A percentile compares a stretch with the other conserved stretches of the same genome.
Conservation (phyloP, 2,888 invertebrate genomes). For the Calliphora vomitoria region DNA sequence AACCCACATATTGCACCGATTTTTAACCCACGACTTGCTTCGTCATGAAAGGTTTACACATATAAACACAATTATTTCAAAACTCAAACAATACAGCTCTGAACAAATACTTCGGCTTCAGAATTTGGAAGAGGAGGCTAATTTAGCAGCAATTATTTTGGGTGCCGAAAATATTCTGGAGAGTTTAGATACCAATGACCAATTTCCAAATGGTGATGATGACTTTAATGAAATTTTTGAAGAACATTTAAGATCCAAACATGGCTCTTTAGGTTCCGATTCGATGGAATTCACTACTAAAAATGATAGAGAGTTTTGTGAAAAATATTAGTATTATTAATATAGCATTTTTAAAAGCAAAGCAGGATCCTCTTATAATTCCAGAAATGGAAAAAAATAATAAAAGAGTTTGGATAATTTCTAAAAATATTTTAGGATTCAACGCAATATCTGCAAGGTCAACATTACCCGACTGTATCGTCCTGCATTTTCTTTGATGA, state of each 20-base stretch:
- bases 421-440: no score
- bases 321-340: no score
- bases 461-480: no score
- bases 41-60: not conserved
- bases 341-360: no score
- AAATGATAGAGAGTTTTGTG: not conserved
- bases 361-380: no score
- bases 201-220: no score
- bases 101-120: not conserved
- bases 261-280: not conserved
- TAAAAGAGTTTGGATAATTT: no score
- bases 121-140: not conserved
- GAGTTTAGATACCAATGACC: no score
- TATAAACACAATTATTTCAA: not conserved
- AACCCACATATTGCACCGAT: not conserved
- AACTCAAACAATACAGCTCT: not conserved
- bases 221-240: not conserved
- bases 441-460: no score
- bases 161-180: no score
- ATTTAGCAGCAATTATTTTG: not conserved
- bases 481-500: no score
- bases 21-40: constrained; percentile 3
- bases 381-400: no score
- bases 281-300: not conserved
- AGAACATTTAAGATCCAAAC: not conserved